Percentiles rank a stretch among this genome's conserved stretches.
Conservation (phyloP, 2,888 invertebrate genomes). For the Augochlorella aurata region DNA sequence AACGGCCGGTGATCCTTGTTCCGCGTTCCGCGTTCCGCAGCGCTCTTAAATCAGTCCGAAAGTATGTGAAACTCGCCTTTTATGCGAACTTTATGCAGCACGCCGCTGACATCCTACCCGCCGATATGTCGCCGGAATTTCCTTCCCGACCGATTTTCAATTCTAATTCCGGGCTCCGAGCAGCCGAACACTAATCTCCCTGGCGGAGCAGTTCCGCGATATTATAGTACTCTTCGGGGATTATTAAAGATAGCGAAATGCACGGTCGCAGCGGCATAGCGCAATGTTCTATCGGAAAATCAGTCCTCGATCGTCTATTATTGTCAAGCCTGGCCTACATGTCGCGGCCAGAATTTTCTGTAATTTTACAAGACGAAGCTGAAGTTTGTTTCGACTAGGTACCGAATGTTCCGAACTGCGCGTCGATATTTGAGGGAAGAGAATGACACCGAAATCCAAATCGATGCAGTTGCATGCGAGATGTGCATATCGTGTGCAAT, state of each 20-base stretch:
- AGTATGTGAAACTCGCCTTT: slow-evolving; percentile 21
- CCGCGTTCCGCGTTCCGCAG: slow-evolving; percentile 9
- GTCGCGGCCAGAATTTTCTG: slow-evolving; percentile 2
- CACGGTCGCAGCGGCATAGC: background rate
- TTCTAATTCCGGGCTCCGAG: slow-evolving; percentile 4
- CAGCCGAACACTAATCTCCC: background rate
- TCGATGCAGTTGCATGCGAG: background rate
- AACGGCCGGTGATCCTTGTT: slow-evolving; percentile 36
- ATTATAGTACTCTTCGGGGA: slow-evolving; percentile 2
- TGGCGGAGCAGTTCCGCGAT: background rate
- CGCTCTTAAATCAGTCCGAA: slow-evolving; percentile 54
- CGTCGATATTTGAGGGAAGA: background rate
- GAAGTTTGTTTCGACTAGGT: background rate
- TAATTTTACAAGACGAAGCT: background rate
- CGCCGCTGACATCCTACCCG: background rate
- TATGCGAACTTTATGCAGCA: background rate
- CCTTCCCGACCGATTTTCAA: slow-evolving; percentile 5
- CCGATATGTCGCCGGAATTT: slow-evolving; percentile 1
- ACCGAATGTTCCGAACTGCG: background rate
- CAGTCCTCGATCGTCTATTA: background rate
- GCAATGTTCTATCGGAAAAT: background rate
- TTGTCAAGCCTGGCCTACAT: slow-evolving; percentile 6
- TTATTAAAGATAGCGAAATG: slow-evolving; percentile 7
- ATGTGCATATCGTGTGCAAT: background rate
- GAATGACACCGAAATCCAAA: background rate